These are phyloP conservation scores for Lasioglossum calceatum DNA, from an alignment of 2,888 invertebrate genomes.

Conservation along the genomic window DNA sequence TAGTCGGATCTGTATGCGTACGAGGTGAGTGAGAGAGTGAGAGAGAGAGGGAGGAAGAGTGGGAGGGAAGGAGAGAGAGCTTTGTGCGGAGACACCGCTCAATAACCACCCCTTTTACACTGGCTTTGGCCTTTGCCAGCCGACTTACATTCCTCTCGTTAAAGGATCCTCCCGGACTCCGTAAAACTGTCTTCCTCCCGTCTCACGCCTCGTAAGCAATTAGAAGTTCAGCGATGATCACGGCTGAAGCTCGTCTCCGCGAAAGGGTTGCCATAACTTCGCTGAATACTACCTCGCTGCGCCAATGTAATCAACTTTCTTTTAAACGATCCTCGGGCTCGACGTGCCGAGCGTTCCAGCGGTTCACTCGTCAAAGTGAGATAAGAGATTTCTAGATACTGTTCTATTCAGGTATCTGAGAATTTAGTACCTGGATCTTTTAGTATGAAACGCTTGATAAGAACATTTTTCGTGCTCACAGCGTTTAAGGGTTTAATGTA, in stretches of 20 bases:
- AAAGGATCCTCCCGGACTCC: constrained; percentile 50
- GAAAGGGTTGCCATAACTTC: constrained; percentile 5
- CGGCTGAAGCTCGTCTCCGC: background rate
- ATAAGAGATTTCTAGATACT: background rate
- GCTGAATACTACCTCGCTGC: background rate
- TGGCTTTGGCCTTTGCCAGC: constrained; percentile 75
- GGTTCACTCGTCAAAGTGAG: background rate
- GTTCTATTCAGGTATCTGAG: background rate
- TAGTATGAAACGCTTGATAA: background rate
- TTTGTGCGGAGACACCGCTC: constrained; percentile 78
- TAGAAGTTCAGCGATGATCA: constrained; percentile 5
- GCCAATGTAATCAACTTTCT: background rate
- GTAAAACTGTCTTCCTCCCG: constrained; percentile 20
- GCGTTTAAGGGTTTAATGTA: background rate
- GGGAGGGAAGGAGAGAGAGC: constrained; percentile 47
- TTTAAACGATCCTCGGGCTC: background rate
- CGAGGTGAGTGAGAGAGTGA: constrained; percentile 42
- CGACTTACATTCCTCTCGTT: constrained; percentile 67
- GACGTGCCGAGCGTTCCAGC: background rate
- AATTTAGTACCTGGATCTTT: background rate
- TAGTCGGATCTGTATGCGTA: constrained; percentile 60
- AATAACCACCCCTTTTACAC: constrained; percentile 75
- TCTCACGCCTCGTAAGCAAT: constrained; percentile 35
- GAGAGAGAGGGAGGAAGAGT: background rate
- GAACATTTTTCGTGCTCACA: background rate